A percentile compares a stretch with the other conserved stretches of the same genome.
Evolutionary conservation across 2,113 vertebrate genomes (phyloP).

Genomic region (Bubalus kerabau): DNA sequence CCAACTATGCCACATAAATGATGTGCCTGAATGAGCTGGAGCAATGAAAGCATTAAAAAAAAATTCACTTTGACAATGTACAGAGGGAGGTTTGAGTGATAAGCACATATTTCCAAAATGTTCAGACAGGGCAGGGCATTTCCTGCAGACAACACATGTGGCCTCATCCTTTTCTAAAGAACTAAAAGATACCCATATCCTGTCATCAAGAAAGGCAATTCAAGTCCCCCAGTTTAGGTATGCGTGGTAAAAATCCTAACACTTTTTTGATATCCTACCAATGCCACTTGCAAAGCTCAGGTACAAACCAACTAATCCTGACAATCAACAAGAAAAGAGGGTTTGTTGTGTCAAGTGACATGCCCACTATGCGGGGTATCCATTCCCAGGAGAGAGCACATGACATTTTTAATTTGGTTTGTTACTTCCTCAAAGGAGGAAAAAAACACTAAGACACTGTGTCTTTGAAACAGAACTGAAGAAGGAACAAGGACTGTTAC

Average conservation of each 20-base stretch:
- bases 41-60: conserved; percentile 82
- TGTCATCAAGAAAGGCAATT: not conserved
- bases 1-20: conserved; percentile 87
- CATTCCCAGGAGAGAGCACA: not conserved
- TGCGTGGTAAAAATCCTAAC: not conserved
- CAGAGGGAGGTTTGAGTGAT: conserved; percentile 79
- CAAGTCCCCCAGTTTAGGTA: not conserved
- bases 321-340: not conserved
- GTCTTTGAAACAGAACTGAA: not conserved
- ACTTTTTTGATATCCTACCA: not conserved
- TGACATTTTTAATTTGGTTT: not conserved
- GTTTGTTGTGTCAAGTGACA: not conserved
- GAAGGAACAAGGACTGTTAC: not conserved
- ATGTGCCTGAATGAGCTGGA: conserved; percentile 84
- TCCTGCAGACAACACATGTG: conserved; percentile 48
- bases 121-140: conserved; percentile 61
- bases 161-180: conserved; percentile 32
- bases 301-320: conserved; percentile 8
- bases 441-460: not conserved
- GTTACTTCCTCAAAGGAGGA: not conserved
- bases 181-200: not conserved
- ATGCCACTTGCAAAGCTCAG: conserved; percentile 10
- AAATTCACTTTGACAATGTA: conserved; percentile 79
- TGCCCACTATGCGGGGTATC: not conserved
- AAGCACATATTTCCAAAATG: conserved; percentile 77